Base-by-base conservation (phyloP, 1,140 invertebrate genomes). In the Chironomus striatipennis region DNA sequence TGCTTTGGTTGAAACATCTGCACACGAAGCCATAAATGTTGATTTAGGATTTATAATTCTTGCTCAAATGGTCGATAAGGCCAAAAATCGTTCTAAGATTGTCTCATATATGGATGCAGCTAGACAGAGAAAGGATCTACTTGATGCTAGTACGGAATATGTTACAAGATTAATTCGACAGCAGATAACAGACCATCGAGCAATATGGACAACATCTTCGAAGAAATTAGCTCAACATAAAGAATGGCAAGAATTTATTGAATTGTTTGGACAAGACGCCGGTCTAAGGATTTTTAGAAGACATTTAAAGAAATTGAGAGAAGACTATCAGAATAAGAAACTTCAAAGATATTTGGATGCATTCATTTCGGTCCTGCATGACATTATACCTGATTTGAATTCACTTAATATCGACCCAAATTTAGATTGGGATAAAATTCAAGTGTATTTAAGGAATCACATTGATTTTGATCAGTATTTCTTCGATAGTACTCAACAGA, bases 1-100 rank as follows among this genome's bases (percentile, higher is more conserved):
- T 77, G 90, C 93, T 0, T 84, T 98, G 67, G 90, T 99, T 43
- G 97, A 98, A 86, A 97, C 96, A 0, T 98, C 96, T 12, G 91
- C 96, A 8, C 95, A 98, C 79, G 93, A 98, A 80, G 98, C 97
- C 83, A 94, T 99, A 73, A 99, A 99, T 83, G 93, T 98, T 17
- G 97, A 98, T 80, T 84, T 93, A 76, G 94, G 96, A 8, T 98
- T 98, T 83, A 88, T 98, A 79, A 86, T 95, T 72, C 83, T 98
- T 42, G 96, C 95, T 21, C 95, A 98, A 83, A 88, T 97, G 82
- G 91, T 98, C 75, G 96, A 98, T 81, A 86, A 87, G 78, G 82
- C 85, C 34, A 87, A 87, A 78, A 86, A 85, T 76, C 85, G 86
- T 21, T 84, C 87, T 34, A 87, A 87, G 85, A 88, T 96, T 74